Evolutionary conservation across 2,797 vertebrate species (phyloP).

Genomic region (Sphenodon punctatus): DNA sequence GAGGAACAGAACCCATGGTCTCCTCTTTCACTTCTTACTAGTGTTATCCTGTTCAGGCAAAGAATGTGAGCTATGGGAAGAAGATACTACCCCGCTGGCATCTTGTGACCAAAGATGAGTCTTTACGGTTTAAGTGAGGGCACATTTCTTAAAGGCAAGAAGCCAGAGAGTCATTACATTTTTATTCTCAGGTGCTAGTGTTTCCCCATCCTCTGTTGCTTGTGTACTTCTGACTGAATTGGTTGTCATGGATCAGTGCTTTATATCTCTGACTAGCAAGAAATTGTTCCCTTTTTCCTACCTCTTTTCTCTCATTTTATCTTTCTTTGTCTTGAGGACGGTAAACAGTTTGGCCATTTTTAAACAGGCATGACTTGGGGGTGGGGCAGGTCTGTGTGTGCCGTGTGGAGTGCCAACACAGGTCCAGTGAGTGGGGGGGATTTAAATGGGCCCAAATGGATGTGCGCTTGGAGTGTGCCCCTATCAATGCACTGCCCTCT

Average conservation of each 20-base stretch:
- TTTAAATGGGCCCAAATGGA: too few relatives aligned
- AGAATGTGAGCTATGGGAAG: conserved; percentile 9
- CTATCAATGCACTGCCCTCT: too few relatives aligned
- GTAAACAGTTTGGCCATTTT: neutral
- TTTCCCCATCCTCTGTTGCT: neutral
- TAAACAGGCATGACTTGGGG: too few relatives aligned
- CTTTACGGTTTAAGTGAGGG: neutral
- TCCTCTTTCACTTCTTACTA: neutral
- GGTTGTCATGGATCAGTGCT: too few relatives aligned
- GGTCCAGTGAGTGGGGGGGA: too few relatives aligned
- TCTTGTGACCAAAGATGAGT: neutral
- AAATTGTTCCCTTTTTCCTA: neutral
- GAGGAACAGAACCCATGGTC: neutral
- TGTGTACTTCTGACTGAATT: neutral
- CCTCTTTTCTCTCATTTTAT: too few relatives aligned
- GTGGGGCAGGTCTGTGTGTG: too few relatives aligned
- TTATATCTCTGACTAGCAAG: neutral
- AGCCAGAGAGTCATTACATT: neutral
- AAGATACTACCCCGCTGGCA: neutral
- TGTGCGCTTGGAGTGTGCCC: too few relatives aligned
- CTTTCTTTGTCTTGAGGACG: neutral
- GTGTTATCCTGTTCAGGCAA: conserved; percentile 4
- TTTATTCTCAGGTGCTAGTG: neutral
- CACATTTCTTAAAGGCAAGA: neutral
- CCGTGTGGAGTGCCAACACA: too few relatives aligned